Evolutionary conservation across 1,140 invertebrate species (phyloP).

Genomic region (Coptotermes formosanus): DNA sequence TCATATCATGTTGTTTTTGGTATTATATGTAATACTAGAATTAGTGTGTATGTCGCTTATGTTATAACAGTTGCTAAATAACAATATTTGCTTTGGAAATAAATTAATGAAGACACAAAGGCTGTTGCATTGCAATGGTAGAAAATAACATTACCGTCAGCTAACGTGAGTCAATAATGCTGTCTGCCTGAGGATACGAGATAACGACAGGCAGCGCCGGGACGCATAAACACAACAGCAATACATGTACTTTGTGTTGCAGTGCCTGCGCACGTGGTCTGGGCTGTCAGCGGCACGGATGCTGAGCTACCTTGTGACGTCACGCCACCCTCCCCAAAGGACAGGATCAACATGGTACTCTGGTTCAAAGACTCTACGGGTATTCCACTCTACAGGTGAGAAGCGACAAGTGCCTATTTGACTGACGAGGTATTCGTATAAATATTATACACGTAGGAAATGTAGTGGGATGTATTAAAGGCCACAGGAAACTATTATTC

Average conservation of each 20-base stretch:
- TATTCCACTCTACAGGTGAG: slow-evolving; percentile 36
- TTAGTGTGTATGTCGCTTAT: neutral
- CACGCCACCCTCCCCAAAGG: slow-evolving; percentile 24
- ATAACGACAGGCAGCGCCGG: neutral
- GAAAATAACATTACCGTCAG: neutral
- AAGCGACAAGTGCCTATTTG: neutral
- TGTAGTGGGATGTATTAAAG: too few relatives aligned
- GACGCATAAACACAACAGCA: neutral
- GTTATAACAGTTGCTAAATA: neutral
- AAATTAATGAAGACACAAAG: neutral
- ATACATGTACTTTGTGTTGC: slow-evolving; percentile 18
- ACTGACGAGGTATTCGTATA: too few relatives aligned
- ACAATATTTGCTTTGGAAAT: neutral
- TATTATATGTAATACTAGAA: too few relatives aligned
- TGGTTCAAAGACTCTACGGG: slow-evolving; percentile 37
- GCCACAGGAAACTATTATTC: too few relatives aligned
- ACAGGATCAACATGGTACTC: slow-evolving; percentile 37
- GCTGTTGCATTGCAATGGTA: neutral
- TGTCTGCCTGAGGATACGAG: neutral
- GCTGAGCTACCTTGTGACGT: slow-evolving; percentile 37
- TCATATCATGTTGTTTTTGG: too few relatives aligned
- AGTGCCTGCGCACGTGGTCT: slow-evolving; percentile 34
- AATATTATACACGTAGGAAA: too few relatives aligned
- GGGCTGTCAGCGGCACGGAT: slow-evolving; percentile 34
- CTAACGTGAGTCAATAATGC: neutral